A percentile compares a stretch with the other conserved stretches of the same genome.
Conservation (phyloP, 2,113 vertebrate genomes). For the Hyperopisus bebe region DNA sequence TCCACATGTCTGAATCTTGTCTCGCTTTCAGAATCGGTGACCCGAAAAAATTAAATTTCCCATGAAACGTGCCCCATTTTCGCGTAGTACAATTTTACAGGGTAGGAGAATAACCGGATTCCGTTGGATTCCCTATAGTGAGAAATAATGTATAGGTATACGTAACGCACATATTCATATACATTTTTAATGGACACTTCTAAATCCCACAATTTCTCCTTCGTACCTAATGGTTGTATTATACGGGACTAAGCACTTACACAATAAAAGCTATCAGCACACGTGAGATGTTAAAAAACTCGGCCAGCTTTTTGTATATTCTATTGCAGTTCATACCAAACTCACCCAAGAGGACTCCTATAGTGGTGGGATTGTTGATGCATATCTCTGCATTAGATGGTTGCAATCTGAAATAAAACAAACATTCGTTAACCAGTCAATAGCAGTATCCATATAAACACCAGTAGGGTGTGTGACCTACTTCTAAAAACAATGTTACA, state of each 20-base stretch:
- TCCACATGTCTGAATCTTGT: neutral
- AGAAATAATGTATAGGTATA: neutral
- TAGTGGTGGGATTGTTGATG: neutral
- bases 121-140: neutral
- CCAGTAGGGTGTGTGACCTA: neutral
- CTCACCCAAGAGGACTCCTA: neutral
- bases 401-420: neutral
- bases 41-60: neutral
- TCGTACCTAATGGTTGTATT: neutral
- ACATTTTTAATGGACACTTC: neutral
- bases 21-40: neutral
- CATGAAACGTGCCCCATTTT: neutral
- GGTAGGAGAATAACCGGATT: neutral
- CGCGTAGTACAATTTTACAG: neutral
- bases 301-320: neutral
- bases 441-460: neutral
- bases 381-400: neutral
- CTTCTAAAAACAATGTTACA: conserved; percentile 61
- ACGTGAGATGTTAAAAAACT: neutral
- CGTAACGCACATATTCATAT: neutral
- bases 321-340: neutral
- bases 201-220: neutral
- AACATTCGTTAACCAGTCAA: neutral
- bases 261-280: neutral
- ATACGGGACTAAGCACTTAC: neutral